Evolutionary conservation across 2,888 invertebrate species (phyloP), one percentile per base, ranked within the genome.

Genomic region (Eupeodes luniger): DNA sequence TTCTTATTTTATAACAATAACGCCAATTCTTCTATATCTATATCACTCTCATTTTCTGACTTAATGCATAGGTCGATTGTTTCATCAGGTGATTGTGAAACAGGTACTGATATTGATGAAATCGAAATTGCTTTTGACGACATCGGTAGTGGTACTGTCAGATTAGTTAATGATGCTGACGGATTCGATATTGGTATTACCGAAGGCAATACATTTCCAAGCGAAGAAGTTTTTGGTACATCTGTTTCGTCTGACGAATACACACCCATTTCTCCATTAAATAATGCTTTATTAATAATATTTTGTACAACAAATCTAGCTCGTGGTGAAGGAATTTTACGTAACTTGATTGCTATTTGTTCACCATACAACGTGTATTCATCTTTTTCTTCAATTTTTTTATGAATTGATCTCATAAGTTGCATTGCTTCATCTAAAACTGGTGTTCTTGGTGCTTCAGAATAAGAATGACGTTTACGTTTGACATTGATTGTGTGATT

Each of bases 291-390:
- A 6, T 67, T 67, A 2, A 67, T 67, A n/a, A 67, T 51, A 51
- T 51, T 67, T 36, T 67, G 67, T 1, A 51, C 51, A 36, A 11
- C 6, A 51, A 67, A 67, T 4, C 67, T 67, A 11, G 67, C 51
- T 11, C 16, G 19, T 11, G 67, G 51, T 36, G 67, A 67, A 16
- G 34, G 5, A 36, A 67, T 27, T 51, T 51, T 51, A n/a, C 67
- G 67, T 6, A 67, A 1, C 5, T 27, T 27, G 27, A 67, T 5
- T n/a, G 67, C 67, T 34, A 67, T 51, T 51, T 51, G 51, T 51
- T 67, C 67, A 34, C 67, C 67, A 67, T n/a, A 67, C 0, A 67
- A 36, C 6, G 51, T 11, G 12, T 34, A 51, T 51, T 67, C 67
- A 51, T 67, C 67, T 1, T 67, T 67, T 4, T n/a, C 67, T 11